Percentiles rank a stretch among this genome's conserved stretches.
phyloP scores from a whole-genome alignment of 2,113 vertebrate species.

The Hippoglossus stenolepis region DNA sequence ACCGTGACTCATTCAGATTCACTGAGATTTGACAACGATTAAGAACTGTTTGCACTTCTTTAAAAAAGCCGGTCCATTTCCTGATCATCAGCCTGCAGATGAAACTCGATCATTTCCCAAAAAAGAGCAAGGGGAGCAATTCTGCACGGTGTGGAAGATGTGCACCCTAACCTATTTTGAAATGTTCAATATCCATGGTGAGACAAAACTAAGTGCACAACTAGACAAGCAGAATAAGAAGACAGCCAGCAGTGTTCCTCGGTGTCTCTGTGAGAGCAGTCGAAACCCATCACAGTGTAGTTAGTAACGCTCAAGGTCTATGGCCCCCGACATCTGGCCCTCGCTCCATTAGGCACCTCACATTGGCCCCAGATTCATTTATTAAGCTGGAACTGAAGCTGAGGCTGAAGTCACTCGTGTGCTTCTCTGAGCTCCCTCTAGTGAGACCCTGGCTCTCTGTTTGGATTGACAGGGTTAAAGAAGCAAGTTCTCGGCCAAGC shows the following conservation, averaged over 20 bases:
- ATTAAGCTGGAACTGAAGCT: conserved; percentile 41
- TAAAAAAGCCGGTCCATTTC: conserved; percentile 13
- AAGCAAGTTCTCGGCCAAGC: conserved; percentile 37
- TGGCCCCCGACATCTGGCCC: conserved; percentile 12
- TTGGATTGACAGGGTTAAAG: conserved; percentile 70
- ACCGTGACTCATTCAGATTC: conserved; percentile 3
- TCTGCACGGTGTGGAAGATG: conserved; percentile 14
- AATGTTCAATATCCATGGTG: conserved; percentile 38
- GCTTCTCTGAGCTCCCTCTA: conserved; percentile 52
- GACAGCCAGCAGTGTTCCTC: conserved; percentile 15
- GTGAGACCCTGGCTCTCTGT: conserved; percentile 46
- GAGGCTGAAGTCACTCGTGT: conserved; percentile 59
- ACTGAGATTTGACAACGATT: background rate
- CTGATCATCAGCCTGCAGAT: conserved; percentile 13
- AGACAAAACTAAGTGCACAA: conserved; percentile 15
- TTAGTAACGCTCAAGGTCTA: conserved; percentile 33
- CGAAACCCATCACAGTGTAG: conserved; percentile 9
- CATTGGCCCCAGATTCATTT: conserved; percentile 34
- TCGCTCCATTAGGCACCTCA: conserved; percentile 26
- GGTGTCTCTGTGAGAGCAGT: conserved; percentile 18
- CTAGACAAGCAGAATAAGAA: conserved; percentile 28
- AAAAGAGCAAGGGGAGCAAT: conserved; percentile 29
- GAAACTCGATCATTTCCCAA: conserved; percentile 52
- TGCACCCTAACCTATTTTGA: conserved; percentile 8
- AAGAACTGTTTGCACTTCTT: background rate